Evolutionary conservation across 2,888 invertebrate genomes (phyloP).

Genomic region (Agrochola lychnidis): DNA sequence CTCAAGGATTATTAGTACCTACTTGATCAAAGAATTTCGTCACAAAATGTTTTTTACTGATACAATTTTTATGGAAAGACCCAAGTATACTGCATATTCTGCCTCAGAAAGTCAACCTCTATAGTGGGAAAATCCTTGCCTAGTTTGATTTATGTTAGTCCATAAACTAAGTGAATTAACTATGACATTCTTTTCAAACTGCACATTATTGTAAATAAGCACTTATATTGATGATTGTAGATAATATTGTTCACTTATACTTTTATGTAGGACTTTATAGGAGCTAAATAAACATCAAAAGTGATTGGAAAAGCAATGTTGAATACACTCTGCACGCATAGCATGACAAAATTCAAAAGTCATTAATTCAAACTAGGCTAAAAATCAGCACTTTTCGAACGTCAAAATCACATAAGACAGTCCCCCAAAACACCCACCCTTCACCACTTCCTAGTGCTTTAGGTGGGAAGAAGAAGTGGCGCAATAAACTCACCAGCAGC

Average conservation of each 20-base stretch:
- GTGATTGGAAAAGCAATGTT: neutral
- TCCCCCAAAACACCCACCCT: too few species aligned
- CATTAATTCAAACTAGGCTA: too few species aligned
- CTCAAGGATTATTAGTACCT: neutral
- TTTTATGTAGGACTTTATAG: neutral
- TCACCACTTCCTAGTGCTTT: too few species aligned
- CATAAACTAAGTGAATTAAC: neutral
- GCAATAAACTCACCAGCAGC: too few species aligned
- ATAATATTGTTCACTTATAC: neutral
- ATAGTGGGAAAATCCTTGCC: neutral
- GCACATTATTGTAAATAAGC: neutral
- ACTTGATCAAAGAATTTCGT: neutral
- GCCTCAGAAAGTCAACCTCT: neutral
- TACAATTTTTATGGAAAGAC: neutral
- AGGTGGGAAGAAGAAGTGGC: too few species aligned
- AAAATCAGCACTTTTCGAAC: too few species aligned
- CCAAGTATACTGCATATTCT: neutral
- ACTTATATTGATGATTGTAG: neutral
- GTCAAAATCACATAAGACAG: too few species aligned
- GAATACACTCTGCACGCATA: neutral
- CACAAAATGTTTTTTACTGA: neutral
- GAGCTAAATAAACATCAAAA: neutral
- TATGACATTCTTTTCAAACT: neutral
- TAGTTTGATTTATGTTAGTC: neutral
- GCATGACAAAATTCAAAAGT: too few species aligned